Evolutionary conservation across 1,140 invertebrate genomes (phyloP), one percentile per base, ranked within the genome.

Genomic region (Drosophila ogumai): DNA sequence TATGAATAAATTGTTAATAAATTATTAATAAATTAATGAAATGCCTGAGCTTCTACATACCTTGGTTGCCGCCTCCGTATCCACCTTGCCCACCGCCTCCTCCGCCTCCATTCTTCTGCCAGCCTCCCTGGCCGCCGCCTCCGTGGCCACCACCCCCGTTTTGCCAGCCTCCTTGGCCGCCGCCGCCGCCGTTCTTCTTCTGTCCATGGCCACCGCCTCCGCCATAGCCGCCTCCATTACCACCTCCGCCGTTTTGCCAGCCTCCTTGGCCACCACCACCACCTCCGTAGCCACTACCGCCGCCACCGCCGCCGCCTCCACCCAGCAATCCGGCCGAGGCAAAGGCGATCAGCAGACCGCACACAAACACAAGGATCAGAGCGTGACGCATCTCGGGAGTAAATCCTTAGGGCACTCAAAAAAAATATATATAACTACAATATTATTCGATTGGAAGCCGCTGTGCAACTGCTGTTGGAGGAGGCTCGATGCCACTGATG

Each of bases 401-500:
- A 19, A 40, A n/a, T 56, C 54, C 54, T 56, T 38, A 1, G 6
- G 10, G 15, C 65, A 67, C 66, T 36, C 7, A 36, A 52, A 69
- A 36, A 69, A 69, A 66, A 36, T 3, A 22, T 0, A 46, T 9
- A 17, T 40, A 34, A 25, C 19, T 17, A 17, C 1, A 43, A 13
- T 5, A 8, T 10, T 9, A 47, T n/a, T n/a, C 12, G 43, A 50
- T 19, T 19, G 15, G 6, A 19, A 55, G 57, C 17, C 59, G 69
- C 40, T 82, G 64, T 41, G 40, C 69, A 75, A 61, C 22, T 75
- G 57, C 78, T 69, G 58, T 52, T 81, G 61, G 81, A 80, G 61
- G 65, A 80, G 75, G 61, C 73, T 77, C 69, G 56, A 55, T 73
- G 67, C 77, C 81, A 86, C 82, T 87, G 82, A 86, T 86, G 75